Evolutionary conservation across 2,113 vertebrate genomes (phyloP).

Genomic region (Myxocyprinus asiaticus): DNA sequence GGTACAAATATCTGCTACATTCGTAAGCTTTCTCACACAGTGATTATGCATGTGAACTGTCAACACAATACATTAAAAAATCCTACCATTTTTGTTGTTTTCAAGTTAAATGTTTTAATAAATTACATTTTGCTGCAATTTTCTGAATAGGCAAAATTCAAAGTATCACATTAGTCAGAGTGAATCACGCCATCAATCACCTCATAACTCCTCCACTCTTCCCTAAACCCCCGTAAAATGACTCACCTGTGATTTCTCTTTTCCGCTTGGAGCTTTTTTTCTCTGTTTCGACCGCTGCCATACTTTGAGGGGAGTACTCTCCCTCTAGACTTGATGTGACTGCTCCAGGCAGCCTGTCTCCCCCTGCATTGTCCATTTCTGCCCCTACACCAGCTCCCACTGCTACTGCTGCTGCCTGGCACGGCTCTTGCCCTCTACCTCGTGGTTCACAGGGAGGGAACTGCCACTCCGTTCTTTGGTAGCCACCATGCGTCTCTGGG

Average conservation of each 20-base stretch:
- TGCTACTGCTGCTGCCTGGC: slow-evolving; percentile 65
- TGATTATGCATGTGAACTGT: too few species aligned
- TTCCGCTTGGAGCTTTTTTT: slow-evolving; percentile 83
- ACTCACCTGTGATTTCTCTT: slow-evolving; percentile 91
- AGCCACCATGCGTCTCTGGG: slow-evolving; percentile 74
- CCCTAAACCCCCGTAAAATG: background rate
- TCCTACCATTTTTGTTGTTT: too few species aligned
- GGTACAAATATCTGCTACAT: background rate
- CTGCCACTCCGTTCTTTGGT: slow-evolving; percentile 84
- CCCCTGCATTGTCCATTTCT: slow-evolving; percentile 65
- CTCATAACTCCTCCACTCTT: slow-evolving; percentile 8
- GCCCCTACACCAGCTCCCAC: slow-evolving; percentile 48
- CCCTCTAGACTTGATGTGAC: slow-evolving; percentile 68
- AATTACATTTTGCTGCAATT: background rate
- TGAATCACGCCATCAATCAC: background rate
- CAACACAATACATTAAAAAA: too few species aligned
- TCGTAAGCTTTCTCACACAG: too few species aligned
- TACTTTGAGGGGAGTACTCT: slow-evolving; percentile 78
- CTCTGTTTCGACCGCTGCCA: slow-evolving; percentile 73
- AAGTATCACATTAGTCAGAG: background rate
- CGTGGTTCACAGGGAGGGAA: slow-evolving; percentile 75
- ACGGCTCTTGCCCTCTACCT: slow-evolving; percentile 67
- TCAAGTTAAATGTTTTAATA: background rate
- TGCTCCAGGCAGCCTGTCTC: slow-evolving; percentile 68
- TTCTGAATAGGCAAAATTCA: background rate